A percentile compares a stretch with the other conserved stretches of the same genome.
These are phyloP conservation scores for Squalus acanthias DNA, from an alignment of 2,797 vertebrate species.

Conservation along the genomic window DNA sequence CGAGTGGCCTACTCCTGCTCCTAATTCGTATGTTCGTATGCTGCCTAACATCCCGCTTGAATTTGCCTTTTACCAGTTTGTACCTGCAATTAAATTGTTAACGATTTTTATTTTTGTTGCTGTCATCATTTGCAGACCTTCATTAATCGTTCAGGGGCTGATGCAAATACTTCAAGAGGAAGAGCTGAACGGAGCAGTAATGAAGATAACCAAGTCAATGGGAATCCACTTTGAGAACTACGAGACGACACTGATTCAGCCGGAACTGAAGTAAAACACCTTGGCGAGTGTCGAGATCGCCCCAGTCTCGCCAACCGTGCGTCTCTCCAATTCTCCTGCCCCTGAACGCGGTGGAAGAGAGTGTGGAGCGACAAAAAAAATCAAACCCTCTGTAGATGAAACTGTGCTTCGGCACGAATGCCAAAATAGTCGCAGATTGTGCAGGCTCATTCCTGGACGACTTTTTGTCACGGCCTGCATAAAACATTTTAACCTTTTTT, in stretches of 20 bases:
- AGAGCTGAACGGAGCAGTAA: slow-evolving; percentile 19
- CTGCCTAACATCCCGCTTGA: background rate
- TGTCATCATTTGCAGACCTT: background rate
- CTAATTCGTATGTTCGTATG: too few species aligned
- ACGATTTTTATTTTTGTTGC: background rate
- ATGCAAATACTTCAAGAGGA: slow-evolving; percentile 25
- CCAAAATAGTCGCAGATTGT: background rate
- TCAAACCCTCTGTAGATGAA: background rate
- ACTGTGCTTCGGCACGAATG: background rate
- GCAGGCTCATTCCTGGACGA: background rate
- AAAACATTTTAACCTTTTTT: background rate
- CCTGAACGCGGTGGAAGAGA: background rate
- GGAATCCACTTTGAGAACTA: slow-evolving; percentile 30
- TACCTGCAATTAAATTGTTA: background rate
- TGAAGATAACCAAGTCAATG: slow-evolving; percentile 19
- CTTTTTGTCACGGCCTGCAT: background rate
- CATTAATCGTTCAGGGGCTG: background rate
- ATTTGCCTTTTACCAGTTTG: background rate
- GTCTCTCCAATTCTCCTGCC: background rate
- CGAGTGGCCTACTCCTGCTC: too few species aligned
- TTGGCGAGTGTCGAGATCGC: background rate
- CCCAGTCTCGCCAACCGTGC: background rate
- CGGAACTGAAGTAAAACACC: background rate
- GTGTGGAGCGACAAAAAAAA: too few species aligned
- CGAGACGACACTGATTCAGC: background rate